Evolutionary conservation across 2,888 invertebrate species (phyloP).

Genomic region (Trissoscelio sp.): DNA sequence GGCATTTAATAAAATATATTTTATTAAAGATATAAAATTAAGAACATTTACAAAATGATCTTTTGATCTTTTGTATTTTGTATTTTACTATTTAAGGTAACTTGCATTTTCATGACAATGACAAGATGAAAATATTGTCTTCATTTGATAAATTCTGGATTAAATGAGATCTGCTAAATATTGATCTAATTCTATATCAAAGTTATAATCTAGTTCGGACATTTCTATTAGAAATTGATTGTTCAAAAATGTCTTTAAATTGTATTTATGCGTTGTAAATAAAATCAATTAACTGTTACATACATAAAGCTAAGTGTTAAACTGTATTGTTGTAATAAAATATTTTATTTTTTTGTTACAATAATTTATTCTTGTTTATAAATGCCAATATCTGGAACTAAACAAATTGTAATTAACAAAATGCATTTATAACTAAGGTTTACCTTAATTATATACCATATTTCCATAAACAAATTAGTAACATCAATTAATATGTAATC

Average conservation of each 20-base stretch:
- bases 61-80: no score
- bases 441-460: constrained; percentile 20
- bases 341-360: background rate
- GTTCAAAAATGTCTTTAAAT: no score
- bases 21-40: background rate
- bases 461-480: constrained; percentile 30
- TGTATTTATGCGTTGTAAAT: no score
- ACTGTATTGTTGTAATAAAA: background rate
- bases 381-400: constrained; percentile 33
- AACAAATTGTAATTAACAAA: constrained; percentile 10
- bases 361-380: background rate
- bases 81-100: no score
- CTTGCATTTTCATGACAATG: background rate
- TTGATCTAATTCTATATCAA: no score
- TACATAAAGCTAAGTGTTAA: no score
- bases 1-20: constrained; percentile 9
- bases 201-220: no score
- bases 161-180: no score
- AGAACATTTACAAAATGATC: background rate
- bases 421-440: constrained; percentile 34
- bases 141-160: background rate
- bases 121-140: background rate
- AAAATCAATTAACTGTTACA: no score
- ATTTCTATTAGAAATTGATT: no score
- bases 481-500: constrained; percentile 36